phyloP scores from a whole-genome alignment of 2,888 invertebrate genomes.

The Calliopum simillimum region DNA sequence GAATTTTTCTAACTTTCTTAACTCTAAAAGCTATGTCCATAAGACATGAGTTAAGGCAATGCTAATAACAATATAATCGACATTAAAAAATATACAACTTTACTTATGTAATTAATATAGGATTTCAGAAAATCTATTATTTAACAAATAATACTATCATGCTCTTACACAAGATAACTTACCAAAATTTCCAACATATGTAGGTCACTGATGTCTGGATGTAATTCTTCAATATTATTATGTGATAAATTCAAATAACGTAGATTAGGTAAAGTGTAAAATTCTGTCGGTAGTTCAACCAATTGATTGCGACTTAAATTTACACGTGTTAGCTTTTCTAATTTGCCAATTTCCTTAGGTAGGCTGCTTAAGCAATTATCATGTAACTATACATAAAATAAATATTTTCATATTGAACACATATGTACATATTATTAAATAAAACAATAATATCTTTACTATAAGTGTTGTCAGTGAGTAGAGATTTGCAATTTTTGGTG shows the following conservation, averaged over 20 bases:
- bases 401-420: slow-evolving; percentile 9
- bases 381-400: slow-evolving; percentile 75
- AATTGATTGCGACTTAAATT: slow-evolving; percentile 80
- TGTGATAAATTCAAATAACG: slow-evolving; percentile 79
- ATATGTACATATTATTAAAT: slow-evolving; percentile 1
- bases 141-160: too few species aligned
- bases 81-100: too few species aligned
- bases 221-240: slow-evolving; percentile 77
- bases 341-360: slow-evolving; percentile 79
- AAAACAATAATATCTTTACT: slow-evolving; percentile 67
- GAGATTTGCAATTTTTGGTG: slow-evolving; percentile 75
- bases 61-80: too few species aligned
- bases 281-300: slow-evolving; percentile 72
- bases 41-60: too few species aligned
- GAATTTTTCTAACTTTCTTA: too few species aligned
- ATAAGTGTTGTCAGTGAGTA: slow-evolving; percentile 77
- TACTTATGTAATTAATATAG: too few species aligned
- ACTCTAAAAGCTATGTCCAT: too few species aligned
- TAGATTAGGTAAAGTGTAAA: slow-evolving; percentile 78
- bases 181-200: slow-evolving; percentile 83
- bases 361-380: slow-evolving; percentile 82
- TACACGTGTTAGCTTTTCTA: slow-evolving; percentile 76
- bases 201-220: slow-evolving; percentile 81
- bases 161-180: too few species aligned
- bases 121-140: too few species aligned